Base-by-base conservation (phyloP, 2,113 vertebrate species). In the Coturnix japonica region DNA sequence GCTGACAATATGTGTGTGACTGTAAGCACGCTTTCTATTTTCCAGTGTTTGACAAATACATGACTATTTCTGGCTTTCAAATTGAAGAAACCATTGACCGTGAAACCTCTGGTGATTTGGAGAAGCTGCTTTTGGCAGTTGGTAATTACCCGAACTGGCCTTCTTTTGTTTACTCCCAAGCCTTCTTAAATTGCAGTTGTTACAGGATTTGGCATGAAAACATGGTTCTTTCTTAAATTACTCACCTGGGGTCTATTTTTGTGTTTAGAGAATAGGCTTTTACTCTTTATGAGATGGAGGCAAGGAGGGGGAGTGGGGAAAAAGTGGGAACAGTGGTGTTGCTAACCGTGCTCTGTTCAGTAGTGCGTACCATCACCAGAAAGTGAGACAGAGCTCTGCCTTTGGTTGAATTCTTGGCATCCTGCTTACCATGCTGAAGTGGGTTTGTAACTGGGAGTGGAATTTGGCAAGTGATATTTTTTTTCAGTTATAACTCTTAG, bases 31-130 rank as follows among this genome's bases (percentile, higher is more conserved):
- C 51, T 94, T 80, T 49, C 39, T 87, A n/a, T 93, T 88, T 96
- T 95, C 41, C 89, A 99, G 99, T 99, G 87, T 99, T 99, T 94
- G 98, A 98, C 46, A 98, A 98, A 54, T 99, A 99, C 95, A 99
- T 98, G 98, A 99, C 98, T 28, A 92, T 99, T 77, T 98, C 98
- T 0, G 98, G 98, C 86, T 98, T 97, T 87, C 98, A 99, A 47
- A 98, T 99, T 20, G 99, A 99, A 93, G 98, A 99, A 91, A 99
- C 98, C 87, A 97, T 99, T 87, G 96, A 98, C 94, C 97, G 98
- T 6, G 99, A 99, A 96, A 99, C 98, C 43, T 98, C 98, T 6
- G 99, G 99, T 15, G 98, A 98, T 77, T 73, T 99, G 94, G 98
- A 99, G 96, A 97, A 97, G 49, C 92, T 99, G 16, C 97, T 99